A percentile compares a stretch with the other conserved stretches of the same genome.
These are phyloP conservation scores for Calephelis nemesis DNA, from an alignment of 1,140 invertebrate species.

Conservation along the genomic window DNA sequence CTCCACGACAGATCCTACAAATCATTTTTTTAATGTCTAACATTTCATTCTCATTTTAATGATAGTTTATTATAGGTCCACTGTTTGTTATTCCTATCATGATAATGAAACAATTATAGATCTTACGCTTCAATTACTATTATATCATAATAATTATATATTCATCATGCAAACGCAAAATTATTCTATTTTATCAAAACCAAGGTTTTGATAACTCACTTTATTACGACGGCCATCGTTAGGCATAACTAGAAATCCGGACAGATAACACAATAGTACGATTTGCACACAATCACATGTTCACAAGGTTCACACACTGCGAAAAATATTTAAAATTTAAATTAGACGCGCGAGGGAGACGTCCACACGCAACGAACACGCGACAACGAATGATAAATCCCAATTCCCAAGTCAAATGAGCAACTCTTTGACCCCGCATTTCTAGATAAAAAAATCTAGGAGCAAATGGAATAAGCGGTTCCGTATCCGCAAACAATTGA, in stretches of 20 bases:
- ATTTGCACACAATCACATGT: conserved; percentile 11
- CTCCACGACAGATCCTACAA: too few species aligned
- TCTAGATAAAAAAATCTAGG: conserved; percentile 27
- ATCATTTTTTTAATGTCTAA: too few species aligned
- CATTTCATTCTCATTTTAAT: too few species aligned
- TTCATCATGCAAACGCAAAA: too few species aligned
- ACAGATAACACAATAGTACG: background rate
- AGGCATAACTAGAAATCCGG: conserved; percentile 1
- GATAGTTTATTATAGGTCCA: too few species aligned
- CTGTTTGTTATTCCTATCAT: too few species aligned
- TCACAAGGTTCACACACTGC: conserved; percentile 1
- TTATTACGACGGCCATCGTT: background rate
- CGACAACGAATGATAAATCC: conserved; percentile 31
- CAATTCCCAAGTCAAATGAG: background rate
- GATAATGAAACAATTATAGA: too few species aligned
- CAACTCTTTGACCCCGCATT: conserved; percentile 23
- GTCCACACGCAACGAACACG: conserved; percentile 28
- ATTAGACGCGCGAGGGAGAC: conserved; percentile 18
- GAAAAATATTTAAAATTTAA: conserved; percentile 1
- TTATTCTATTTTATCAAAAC: background rate
- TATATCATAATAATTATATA: too few species aligned
- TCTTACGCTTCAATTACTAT: too few species aligned
- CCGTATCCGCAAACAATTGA: conserved; percentile 38
- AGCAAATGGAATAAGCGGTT: conserved; percentile 24
- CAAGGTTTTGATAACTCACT: background rate